Evolutionary conservation across 2,888 invertebrate genomes (phyloP), one percentile per base, ranked within the genome.

Genomic region (Micoletzkya japonica): DNA sequence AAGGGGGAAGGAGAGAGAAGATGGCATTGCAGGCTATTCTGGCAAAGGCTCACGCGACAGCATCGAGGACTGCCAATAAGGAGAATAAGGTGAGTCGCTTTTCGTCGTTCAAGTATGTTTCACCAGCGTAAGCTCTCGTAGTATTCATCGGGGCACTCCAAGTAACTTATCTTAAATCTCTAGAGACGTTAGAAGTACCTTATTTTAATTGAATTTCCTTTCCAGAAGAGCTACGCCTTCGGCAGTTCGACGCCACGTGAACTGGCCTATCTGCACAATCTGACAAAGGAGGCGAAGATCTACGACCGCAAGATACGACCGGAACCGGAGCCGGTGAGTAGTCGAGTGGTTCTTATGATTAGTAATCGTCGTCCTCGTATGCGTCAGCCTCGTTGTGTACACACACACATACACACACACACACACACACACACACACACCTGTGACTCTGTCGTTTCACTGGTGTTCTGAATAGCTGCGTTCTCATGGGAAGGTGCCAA

Each of bases 201-300:
- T 14, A 10, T 44, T 14, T 44, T 20, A 44, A 44, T 14, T 44
- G 44, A 14, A 44, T n/a, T n/a, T 58, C 20, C 20, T 17, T 64
- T 52, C 14, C 3, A 64, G 64, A 64, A 64, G 26, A 52, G 34
- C 24, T 61, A 36, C 49, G 64, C 80, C 2, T 85, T 85, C 70
- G 85, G 85, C 7, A 81, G 82, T 49, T 78, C 78, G 20, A 85
- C 83, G 20, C 85, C 84, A 3, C 74, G 84, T 6, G 78, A 79
- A 20, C 72, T 85, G 30, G 73, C 77, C 36, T 85, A 83, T 72
- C 71, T 85, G 68, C 52, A 64, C 28, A 64, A 34, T n/a, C 36
- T 64, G 64, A 64, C 36, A 34, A 64, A 64, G 54, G 64, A 64
- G 28, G 34, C 50, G 2, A 64, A 36, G 24, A 52, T 36, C 30